phyloP scores from a whole-genome alignment of 92 coral and sea anemone species.

The Phenganax subtilis region DNA sequence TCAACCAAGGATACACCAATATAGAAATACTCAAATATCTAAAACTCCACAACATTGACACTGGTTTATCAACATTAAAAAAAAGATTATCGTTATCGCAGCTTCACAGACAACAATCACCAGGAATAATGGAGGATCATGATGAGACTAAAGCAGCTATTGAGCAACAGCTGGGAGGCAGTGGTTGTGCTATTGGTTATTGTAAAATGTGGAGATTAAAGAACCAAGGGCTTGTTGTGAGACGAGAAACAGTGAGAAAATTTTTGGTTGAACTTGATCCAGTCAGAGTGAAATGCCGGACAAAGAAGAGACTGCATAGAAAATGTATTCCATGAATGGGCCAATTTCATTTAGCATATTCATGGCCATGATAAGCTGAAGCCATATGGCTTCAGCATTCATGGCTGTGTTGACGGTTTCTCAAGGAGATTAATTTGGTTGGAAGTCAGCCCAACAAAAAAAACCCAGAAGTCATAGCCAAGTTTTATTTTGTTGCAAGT shows the following conservation, averaged over 20 bases:
- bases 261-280: not conserved
- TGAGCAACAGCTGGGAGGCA: slow-evolving; percentile 43
- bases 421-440: slow-evolving; percentile 4
- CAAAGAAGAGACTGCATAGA: not conserved
- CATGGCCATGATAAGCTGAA: slow-evolving; percentile 15
- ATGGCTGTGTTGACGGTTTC: slow-evolving; percentile 5
- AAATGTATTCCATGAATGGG: not conserved
- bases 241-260: not conserved
- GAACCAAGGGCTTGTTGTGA: not conserved
- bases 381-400: slow-evolving; percentile 1
- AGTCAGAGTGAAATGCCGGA: not conserved
- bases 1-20: slow-evolving; percentile 13
- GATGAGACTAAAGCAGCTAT: not conserved
- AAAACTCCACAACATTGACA: not conserved
- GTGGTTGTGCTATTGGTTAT: slow-evolving; percentile 50
- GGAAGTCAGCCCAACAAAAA: not conserved
- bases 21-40: not conserved
- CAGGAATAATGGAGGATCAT: not conserved
- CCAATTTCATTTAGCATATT: slow-evolving; percentile 6
- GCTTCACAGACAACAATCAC: not conserved
- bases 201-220: slow-evolving; percentile 8
- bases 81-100: not conserved
- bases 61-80: not conserved
- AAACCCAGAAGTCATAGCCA: slow-evolving; percentile 31
- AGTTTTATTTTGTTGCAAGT: slow-evolving; percentile 31